These are phyloP conservation scores for Copsychus sechellarum DNA, from an alignment of 2,113 vertebrate species.

Conservation along the genomic window DNA sequence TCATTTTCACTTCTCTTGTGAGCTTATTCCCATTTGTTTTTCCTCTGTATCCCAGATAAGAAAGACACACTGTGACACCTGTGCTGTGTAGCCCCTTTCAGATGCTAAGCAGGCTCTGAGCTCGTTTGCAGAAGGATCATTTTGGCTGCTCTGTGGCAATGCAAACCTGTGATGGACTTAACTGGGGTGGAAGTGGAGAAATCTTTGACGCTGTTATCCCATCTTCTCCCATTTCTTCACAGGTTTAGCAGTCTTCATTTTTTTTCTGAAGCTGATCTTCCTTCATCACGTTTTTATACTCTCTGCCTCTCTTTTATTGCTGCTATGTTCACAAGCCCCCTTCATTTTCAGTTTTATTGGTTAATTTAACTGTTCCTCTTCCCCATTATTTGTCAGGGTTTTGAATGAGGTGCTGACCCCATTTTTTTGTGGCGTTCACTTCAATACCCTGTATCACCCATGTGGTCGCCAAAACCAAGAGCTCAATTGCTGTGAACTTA, in stretches of 20 bases:
- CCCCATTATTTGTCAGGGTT: neutral
- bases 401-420: neutral
- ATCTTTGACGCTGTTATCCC: neutral
- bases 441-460: neutral
- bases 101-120: neutral
- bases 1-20: constrained; percentile 11
- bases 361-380: neutral
- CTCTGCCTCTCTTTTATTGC: neutral
- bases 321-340: neutral
- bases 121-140: neutral
- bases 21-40: constrained; percentile 22
- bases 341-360: neutral
- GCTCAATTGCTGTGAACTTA: neutral
- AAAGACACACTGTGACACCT: neutral
- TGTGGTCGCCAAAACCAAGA: neutral
- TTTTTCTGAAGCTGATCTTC: neutral
- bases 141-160: neutral
- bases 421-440: neutral
- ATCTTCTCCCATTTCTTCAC: neutral
- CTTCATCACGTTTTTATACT: neutral
- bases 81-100: neutral
- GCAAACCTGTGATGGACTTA: neutral
- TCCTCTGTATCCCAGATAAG: constrained; percentile 1
- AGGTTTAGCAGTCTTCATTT: neutral
- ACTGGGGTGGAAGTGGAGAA: neutral